These are phyloP conservation scores for Micoletzkya japonica DNA, from an alignment of 2,888 invertebrate species.

Conservation along the genomic window DNA sequence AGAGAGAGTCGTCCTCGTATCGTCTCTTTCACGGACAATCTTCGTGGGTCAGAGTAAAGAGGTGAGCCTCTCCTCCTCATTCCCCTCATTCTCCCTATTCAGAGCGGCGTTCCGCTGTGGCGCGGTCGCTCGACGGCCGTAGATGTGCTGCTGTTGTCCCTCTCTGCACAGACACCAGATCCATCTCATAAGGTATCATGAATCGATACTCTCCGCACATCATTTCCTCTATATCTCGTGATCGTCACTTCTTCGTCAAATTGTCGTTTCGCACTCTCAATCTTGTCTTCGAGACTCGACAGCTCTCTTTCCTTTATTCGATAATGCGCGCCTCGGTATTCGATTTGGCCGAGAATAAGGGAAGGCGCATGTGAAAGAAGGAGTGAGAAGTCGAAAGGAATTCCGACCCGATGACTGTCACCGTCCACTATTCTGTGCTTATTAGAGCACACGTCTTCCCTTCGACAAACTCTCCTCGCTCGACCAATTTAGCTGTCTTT, in stretches of 20 bases:
- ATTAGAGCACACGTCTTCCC: conserved; percentile 13
- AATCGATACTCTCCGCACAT: not conserved
- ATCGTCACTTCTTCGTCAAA: not conserved
- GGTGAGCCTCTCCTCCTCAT: no score
- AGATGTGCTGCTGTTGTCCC: conserved; percentile 54
- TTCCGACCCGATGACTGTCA: no score
- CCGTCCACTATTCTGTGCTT: no score
- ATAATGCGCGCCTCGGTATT: conserved; percentile 29
- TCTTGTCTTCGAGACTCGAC: conserved; percentile 15
- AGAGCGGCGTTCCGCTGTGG: conserved; percentile 21
- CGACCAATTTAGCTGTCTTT: no score
- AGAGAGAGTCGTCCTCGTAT: no score
- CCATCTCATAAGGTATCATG: conserved; percentile 56
- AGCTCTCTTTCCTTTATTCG: conserved; percentile 23
- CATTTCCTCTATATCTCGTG: not conserved
- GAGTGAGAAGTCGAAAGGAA: conserved; percentile 5
- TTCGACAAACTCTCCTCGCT: not conserved
- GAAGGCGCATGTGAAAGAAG: conserved; percentile 3
- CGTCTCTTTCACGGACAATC: no score
- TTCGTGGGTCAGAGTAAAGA: no score
- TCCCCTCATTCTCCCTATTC: no score
- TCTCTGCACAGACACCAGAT: conserved; percentile 61
- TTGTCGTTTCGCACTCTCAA: not conserved
- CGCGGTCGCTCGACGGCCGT: not conserved
- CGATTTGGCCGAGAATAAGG: conserved; percentile 29